phyloP scores from a whole-genome alignment of 2,113 vertebrate genomes.

The Cyrtonyx montezumae region DNA sequence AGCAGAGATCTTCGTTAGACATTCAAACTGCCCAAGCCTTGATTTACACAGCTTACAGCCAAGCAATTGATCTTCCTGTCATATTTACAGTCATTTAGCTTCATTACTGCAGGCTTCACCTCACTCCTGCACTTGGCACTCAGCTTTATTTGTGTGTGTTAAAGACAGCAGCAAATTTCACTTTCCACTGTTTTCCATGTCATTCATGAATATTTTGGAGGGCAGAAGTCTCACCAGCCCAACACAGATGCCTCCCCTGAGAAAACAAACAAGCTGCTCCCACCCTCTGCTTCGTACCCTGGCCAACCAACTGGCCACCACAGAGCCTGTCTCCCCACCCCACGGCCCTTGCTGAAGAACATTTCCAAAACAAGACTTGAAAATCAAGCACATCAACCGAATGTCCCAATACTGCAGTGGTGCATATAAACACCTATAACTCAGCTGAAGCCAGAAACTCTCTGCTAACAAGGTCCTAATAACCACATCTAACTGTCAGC shows the following conservation, averaged over 20 bases:
- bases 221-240: neutral
- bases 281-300: neutral
- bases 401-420: fast-evolving
- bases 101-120: neutral
- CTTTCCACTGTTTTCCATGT: neutral
- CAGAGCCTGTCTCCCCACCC: neutral
- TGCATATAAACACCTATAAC: neutral
- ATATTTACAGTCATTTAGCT: neutral
- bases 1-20: neutral
- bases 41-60: neutral
- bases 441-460: neutral
- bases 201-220: neutral
- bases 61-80: neutral
- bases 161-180: neutral
- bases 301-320: neutral
- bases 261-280: neutral
- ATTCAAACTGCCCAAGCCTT: neutral
- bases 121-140: neutral
- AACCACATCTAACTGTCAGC: neutral
- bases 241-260: neutral
- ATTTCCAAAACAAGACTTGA: neutral
- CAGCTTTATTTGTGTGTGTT: neutral
- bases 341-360: fast-evolving
- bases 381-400: neutral
- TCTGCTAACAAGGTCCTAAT: neutral